Base-by-base conservation (phyloP, 2,888 invertebrate genomes). In the Baccha elongata region DNA sequence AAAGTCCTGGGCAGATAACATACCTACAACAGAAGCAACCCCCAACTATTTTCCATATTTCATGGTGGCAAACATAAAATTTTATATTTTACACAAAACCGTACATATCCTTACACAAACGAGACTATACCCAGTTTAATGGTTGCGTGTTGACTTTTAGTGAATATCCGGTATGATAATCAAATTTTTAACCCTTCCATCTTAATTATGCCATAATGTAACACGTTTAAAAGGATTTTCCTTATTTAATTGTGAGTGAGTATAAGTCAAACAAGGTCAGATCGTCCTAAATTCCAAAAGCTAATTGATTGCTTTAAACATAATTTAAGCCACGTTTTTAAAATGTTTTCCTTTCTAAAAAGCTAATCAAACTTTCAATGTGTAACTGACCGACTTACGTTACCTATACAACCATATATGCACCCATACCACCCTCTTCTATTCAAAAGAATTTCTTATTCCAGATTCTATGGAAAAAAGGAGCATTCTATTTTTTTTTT, bases 151-250 rank as follows among this genome's bases (percentile, higher is more conserved):
- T 58, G 48, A 73, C 67, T 68, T 62, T 42, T 26, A 40, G 23
- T 19, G 19, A 23, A 46, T 65, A 48, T 29, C 42, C 68, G 65
- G 19, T 32, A 68, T 29, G 74, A 80, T 80, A 80, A 80, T 80
- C 62, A 74, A 80, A 80, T 80, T 74, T 53, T 58, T 40, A 55
- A 69, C 74, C 69, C 50, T 74, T 75, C 74, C 35, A 74, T 80
- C 80, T 75, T 48, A 69, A 80, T 80, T 75, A 80, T 69, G 58
- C 29, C 26, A 69, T 64, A 69, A 64, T 58, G 69, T 69, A 75
- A 75, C 44, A 75, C 44, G 40, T 69, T 80, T 75, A 64, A n/a
- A 64, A 48, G 21, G 68, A 40, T 69, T 74, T 80, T 69, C n/a
- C 62, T n/a, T n/a, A 55, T 55, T 46, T 37, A 13, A 58, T 75